A percentile compares a stretch with the other conserved stretches of the same genome.
phyloP scores from a whole-genome alignment of 1,140 invertebrate species.

The Aleiodes sp. region DNA sequence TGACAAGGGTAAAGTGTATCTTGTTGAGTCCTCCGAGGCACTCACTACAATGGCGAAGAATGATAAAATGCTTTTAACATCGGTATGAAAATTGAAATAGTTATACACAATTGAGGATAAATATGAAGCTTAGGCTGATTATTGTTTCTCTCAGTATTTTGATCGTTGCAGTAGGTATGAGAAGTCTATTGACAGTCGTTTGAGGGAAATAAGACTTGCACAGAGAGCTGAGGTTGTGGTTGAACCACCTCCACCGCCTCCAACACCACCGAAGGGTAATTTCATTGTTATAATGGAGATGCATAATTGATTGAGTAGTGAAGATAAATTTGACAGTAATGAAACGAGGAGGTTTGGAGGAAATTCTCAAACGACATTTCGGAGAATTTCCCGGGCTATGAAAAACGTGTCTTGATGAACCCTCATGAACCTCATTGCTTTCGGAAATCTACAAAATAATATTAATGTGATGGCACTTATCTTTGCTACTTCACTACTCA shows the following conservation, averaged over 20 bases:
- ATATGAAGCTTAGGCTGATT: not conserved
- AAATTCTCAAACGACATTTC: no score
- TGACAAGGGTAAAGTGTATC: constrained; percentile 80
- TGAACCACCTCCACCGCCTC: not conserved
- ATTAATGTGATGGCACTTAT: no score
- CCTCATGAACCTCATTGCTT: no score
- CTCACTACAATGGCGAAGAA: constrained; percentile 80
- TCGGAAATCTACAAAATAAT: no score
- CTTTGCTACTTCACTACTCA: no score
- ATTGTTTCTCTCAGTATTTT: constrained; percentile 44
- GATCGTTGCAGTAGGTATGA: constrained; percentile 51
- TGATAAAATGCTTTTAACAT: constrained; percentile 81
- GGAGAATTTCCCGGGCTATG: no score
- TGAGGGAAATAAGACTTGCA: constrained; percentile 49
- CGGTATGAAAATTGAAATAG: constrained; percentile 66
- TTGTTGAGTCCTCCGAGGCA: constrained; percentile 85
- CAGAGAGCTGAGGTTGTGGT: constrained; percentile 22
- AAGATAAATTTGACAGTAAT: no score
- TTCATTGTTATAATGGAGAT: not conserved
- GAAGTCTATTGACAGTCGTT: constrained; percentile 48
- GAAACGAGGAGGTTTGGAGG: no score
- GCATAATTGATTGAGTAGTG: not conserved
- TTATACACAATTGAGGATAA: not conserved
- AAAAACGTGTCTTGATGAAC: no score
- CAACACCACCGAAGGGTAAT: constrained; percentile 24